Base-by-base conservation (phyloP, 1,140 invertebrate genomes). In the Leguminivora glycinivorella region DNA sequence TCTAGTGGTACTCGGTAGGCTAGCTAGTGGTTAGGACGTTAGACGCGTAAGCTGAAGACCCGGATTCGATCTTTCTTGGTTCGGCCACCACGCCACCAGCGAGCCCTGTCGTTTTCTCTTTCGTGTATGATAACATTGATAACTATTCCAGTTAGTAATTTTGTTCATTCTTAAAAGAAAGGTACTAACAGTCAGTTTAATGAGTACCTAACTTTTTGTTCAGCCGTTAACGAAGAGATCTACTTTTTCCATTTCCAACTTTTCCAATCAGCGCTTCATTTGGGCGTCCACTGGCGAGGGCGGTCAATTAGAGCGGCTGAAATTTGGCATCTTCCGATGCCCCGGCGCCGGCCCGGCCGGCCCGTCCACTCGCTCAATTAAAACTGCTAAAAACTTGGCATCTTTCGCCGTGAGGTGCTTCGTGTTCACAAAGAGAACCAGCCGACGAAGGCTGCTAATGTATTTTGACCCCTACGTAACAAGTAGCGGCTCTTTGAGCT, bases 361-460 rank as follows among this genome's bases (percentile, higher is more conserved):
- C n/a, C n/a, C 40, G 40, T 43, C 40, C 40, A 47, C 43, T 38
- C 47, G 47, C 17, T 17, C 47, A 52, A 52, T 52, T 52, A 52
- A 52, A 52, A 52, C 19, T 52, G 47, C 47, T 22, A 52, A 52
- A 52, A 52, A 52, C 19, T 52, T 52, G 47, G 47, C 47, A 22
- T 52, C 47, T 52, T 52, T 52, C 47, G 19, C 22, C 22, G 9
- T 22, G 19, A 6, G 47, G 47, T n/a, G 19, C 19, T 52, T 7
- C 19, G 5, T 43, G 40, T 52, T 52, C 47, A 52, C 5, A 52
- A 52, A 52, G 6, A 9, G 47, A 9, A 17, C 2, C 47, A 19
- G 2, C 47, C 9, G 47, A n/a, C 7, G 47, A 22, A n/a, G 19
- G 17, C 19, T 22, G 14, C 47, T 52, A 52, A 22, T n/a, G 22